Percentiles rank a stretch among this genome's conserved stretches.
Conservation (phyloP, 2,113 vertebrate species). For the Gasterosteus aculeatus region DNA sequence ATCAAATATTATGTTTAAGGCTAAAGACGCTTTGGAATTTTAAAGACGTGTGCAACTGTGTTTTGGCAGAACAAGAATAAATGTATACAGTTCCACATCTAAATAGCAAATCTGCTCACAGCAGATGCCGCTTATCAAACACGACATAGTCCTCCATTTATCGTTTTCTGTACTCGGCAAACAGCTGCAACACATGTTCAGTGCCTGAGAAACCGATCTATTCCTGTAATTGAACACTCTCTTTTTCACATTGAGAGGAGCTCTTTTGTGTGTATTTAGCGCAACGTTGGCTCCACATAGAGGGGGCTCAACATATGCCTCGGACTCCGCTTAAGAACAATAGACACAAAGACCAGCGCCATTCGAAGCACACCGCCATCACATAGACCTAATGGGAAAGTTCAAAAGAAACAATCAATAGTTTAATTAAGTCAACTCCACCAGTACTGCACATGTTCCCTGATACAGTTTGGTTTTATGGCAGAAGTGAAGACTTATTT, state of each 20-base stretch:
- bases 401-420: conserved; percentile 57
- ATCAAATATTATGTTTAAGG: conserved; percentile 5
- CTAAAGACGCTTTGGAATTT: neutral
- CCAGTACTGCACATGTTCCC: conserved; percentile 29
- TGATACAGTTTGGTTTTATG: conserved; percentile 7
- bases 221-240: conserved; percentile 32
- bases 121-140: conserved; percentile 15
- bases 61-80: neutral
- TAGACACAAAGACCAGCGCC: conserved; percentile 26
- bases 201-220: conserved; percentile 37
- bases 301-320: conserved; percentile 6
- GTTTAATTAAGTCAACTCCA: conserved; percentile 52
- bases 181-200: conserved; percentile 2
- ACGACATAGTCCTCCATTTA: conserved; percentile 1
- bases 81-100: neutral
- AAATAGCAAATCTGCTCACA: neutral
- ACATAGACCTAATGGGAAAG: conserved; percentile 33
- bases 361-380: conserved; percentile 13
- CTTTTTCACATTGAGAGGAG: conserved; percentile 36
- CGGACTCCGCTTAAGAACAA: conserved; percentile 23
- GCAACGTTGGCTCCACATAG: conserved; percentile 26
- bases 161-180: conserved; percentile 12
- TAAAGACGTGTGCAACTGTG: neutral
- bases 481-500: conserved; percentile 30
- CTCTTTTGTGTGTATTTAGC: conserved; percentile 32